A percentile compares a stretch with the other conserved stretches of the same genome.
Evolutionary conservation across 2,797 vertebrate species (phyloP).

Genomic region (Acanthurus tractus): DNA sequence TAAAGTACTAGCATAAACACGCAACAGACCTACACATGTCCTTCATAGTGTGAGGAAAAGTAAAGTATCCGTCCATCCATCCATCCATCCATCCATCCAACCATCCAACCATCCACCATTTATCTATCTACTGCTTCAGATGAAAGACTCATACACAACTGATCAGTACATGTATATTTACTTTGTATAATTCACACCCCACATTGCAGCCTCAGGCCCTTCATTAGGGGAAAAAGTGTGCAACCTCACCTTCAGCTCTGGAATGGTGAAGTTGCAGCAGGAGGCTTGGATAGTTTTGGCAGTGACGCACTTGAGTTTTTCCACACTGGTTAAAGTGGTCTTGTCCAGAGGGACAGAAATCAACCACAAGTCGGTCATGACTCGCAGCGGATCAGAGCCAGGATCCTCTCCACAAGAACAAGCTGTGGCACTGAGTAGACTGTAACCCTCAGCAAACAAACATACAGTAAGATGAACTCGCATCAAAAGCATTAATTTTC

Average conservation of each 20-base stretch:
- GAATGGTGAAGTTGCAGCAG: slow-evolving; percentile 92
- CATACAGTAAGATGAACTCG: not conserved
- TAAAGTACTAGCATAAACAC: slow-evolving; percentile 58
- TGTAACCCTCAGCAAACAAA: slow-evolving; percentile 28
- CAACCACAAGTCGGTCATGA: slow-evolving; percentile 94
- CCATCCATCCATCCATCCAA: too few relatives aligned
- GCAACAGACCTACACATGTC: slow-evolving; percentile 7
- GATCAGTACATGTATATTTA: not conserved
- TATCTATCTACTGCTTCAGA: not conserved
- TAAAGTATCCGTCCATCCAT: too few relatives aligned
- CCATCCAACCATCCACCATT: too few relatives aligned
- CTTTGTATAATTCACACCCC: not conserved
- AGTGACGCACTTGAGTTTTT: slow-evolving; percentile 89
- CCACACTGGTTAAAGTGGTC: slow-evolving; percentile 89
- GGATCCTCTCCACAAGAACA: slow-evolving; percentile 23
- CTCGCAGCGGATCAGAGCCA: slow-evolving; percentile 31
- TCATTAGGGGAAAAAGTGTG: not conserved
- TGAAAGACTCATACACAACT: not conserved
- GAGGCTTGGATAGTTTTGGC: slow-evolving; percentile 89
- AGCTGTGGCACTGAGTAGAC: slow-evolving; percentile 42
- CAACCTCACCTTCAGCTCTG: slow-evolving; percentile 90
- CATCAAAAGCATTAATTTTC: not conserved
- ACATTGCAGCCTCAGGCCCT: not conserved
- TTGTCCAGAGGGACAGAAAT: slow-evolving; percentile 96
- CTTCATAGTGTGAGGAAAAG: too few relatives aligned